These are phyloP conservation scores for Mus pahari DNA, from an alignment of 2,113 vertebrate species.

Conservation along the genomic window DNA sequence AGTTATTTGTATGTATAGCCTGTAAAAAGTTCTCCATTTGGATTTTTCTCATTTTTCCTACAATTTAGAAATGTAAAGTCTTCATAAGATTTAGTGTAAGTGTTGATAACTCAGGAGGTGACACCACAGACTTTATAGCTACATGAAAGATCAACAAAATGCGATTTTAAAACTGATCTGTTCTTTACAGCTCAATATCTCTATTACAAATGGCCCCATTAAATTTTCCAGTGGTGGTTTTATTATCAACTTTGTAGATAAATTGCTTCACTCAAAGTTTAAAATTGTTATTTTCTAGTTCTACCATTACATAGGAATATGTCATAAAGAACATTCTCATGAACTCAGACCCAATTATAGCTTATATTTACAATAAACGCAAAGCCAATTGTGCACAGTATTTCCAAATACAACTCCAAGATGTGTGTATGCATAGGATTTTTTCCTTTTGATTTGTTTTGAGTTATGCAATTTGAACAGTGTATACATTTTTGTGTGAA, in stretches of 20 bases:
- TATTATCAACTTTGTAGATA: slow-evolving; percentile 4
- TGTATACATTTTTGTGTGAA: neutral
- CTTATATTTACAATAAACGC: neutral
- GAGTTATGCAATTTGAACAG: neutral
- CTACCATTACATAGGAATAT: neutral
- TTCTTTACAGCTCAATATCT: neutral
- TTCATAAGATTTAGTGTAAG: neutral
- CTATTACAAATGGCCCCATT: neutral
- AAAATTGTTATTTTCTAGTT: neutral
- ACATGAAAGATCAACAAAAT: neutral
- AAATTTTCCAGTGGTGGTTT: neutral
- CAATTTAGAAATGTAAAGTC: neutral
- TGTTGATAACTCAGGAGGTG: neutral
- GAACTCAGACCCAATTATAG: neutral
- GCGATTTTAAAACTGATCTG: neutral
- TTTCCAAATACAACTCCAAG: neutral
- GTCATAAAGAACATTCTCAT: neutral
- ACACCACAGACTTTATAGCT: neutral
- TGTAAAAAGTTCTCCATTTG: neutral
- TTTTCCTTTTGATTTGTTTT: slow-evolving; percentile 4
- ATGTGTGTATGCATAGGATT: neutral
- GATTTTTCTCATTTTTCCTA: neutral
- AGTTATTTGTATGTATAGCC: neutral
- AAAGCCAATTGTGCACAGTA: neutral
- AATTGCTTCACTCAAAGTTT: neutral